Percentiles rank a stretch among this genome's conserved stretches.
These are phyloP conservation scores for Dufourea novaeangliae DNA, from an alignment of 1,140 invertebrate genomes.

Conservation along the genomic window DNA sequence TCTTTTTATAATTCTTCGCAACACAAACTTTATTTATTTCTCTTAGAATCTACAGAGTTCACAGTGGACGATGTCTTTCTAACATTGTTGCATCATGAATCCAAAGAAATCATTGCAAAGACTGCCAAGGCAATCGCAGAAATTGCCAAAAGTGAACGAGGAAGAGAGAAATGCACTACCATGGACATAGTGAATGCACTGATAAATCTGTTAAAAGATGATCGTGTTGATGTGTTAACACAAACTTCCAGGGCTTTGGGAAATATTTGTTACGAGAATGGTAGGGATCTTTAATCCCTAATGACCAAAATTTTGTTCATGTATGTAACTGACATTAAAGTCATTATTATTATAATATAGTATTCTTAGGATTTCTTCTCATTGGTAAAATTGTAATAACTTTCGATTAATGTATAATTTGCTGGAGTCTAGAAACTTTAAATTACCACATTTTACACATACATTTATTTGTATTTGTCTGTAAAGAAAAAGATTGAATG, in stretches of 20 bases:
- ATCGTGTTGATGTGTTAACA: conserved; percentile 83
- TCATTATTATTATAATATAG: conserved; percentile 2
- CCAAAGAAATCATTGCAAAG: conserved; percentile 68
- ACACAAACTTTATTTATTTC: conserved; percentile 10
- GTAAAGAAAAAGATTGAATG: neutral
- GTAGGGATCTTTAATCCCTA: conserved; percentile 74
- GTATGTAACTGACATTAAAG: conserved; percentile 41
- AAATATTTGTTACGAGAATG: conserved; percentile 94
- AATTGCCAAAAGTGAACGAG: conserved; percentile 86
- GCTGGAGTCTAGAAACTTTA: neutral
- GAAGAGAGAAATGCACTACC: conserved; percentile 85
- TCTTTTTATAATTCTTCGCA: neutral
- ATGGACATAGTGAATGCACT: conserved; percentile 83
- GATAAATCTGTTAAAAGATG: conserved; percentile 80
- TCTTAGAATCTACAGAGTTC: conserved; percentile 67
- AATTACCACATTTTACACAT: too few species aligned
- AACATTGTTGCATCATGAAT: conserved; percentile 68
- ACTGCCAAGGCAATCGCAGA: conserved; percentile 87
- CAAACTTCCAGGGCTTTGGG: conserved; percentile 91
- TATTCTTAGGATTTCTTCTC: neutral
- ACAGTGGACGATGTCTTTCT: conserved; percentile 72
- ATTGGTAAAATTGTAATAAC: neutral
- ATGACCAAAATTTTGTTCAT: conserved; percentile 42
- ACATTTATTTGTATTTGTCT: too few species aligned
- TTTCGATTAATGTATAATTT: neutral